Conservation (phyloP, 2,113 vertebrate species). For the Rhadina sibilatrix region DNA sequence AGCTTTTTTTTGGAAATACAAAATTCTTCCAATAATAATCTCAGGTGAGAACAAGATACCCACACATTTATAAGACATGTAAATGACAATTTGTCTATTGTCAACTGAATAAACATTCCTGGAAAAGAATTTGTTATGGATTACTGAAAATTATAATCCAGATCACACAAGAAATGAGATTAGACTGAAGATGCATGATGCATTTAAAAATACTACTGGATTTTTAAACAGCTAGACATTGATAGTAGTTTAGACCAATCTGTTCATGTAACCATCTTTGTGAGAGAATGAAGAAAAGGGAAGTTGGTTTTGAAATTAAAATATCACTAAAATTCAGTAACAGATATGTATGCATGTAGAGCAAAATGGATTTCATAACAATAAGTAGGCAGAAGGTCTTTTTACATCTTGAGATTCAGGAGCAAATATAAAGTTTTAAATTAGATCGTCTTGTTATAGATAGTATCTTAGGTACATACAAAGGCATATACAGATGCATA, state of each 20-base stretch:
- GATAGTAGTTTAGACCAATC: background rate
- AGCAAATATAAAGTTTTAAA: background rate
- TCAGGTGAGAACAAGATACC: background rate
- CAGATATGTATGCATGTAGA: background rate
- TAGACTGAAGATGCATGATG: background rate
- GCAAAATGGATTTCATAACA: background rate
- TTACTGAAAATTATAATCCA: background rate
- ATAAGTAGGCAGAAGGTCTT: background rate
- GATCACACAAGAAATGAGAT: background rate
- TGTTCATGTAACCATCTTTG: background rate
- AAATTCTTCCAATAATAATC: background rate
- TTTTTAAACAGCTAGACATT: background rate
- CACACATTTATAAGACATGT: background rate
- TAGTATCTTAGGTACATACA: background rate
- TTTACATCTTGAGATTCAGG: background rate
- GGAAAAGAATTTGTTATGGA: background rate
- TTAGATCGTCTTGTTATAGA: background rate
- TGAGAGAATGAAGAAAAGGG: background rate
- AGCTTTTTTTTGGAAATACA: background rate
- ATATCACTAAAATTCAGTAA: background rate
- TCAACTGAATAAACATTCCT: background rate
- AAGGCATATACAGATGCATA: background rate
- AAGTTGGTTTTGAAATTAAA: background rate
- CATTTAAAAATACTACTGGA: background rate
- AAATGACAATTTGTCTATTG: background rate